Conservation (phyloP, 2,113 vertebrate genomes). For the Toxotes jaculatrix region DNA sequence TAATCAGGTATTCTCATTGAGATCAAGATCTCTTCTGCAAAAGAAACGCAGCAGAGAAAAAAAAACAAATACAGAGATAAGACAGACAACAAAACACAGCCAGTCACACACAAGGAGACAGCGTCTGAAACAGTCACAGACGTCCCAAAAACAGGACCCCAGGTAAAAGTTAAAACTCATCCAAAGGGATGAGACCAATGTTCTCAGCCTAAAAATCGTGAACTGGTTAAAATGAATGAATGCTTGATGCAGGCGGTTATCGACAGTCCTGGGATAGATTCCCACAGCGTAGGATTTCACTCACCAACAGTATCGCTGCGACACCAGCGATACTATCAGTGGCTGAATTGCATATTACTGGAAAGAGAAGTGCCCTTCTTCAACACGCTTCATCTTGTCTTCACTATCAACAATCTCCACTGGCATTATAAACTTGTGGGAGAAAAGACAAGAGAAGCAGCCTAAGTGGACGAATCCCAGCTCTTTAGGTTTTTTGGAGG, state of each 20-base stretch:
- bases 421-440: background rate
- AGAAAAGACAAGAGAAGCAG: background rate
- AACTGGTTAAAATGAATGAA: background rate
- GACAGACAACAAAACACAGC: background rate
- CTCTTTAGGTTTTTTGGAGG: background rate
- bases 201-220: background rate
- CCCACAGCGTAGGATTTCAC: background rate
- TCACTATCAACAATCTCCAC: background rate
- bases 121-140: background rate
- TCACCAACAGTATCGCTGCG: background rate
- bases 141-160: background rate
- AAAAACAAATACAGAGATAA: background rate
- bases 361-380: background rate
- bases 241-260: background rate
- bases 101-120: background rate
- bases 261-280: background rate
- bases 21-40: background rate
- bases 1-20: background rate
- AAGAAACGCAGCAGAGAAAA: background rate
- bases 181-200: background rate
- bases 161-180: background rate
- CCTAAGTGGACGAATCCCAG: background rate
- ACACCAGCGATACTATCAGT: background rate
- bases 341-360: background rate
- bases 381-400: background rate